A percentile compares a stretch with the other conserved stretches of the same genome.
These are phyloP conservation scores for Corbicula japonica DNA, from an alignment of 2,888 invertebrate genomes.

Conservation along the genomic window DNA sequence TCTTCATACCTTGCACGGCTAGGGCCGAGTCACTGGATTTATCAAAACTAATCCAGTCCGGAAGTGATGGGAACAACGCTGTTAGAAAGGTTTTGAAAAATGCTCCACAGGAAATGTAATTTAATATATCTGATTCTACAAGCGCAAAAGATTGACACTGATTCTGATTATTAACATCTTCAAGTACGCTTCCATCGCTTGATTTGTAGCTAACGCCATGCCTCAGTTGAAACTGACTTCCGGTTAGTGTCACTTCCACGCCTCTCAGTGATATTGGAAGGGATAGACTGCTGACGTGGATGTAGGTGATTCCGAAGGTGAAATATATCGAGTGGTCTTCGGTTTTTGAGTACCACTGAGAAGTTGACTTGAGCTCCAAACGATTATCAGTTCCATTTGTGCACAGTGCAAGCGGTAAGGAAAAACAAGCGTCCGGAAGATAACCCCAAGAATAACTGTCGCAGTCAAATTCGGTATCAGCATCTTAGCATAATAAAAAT, in stretches of 20 bases:
- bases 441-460: not conserved
- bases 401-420: not conserved
- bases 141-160: conserved; percentile 10
- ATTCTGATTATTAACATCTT: not conserved
- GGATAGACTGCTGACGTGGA: conserved; percentile 12
- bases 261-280: conserved; percentile 25
- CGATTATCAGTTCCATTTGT: conserved; percentile 7
- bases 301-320: conserved; percentile 23
- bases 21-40: not conserved
- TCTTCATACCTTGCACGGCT: not conserved
- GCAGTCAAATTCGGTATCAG: conserved; percentile 4
- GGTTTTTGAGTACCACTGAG: conserved; percentile 5
- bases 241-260: not conserved
- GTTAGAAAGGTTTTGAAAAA: conserved; percentile 15
- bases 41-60: conserved; percentile 8
- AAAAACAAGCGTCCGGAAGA: conserved; percentile 18
- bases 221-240: not conserved
- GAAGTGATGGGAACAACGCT: not conserved
- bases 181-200: not conserved
- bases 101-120: conserved; percentile 9
- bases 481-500: no score
- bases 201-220: not conserved
- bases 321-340: not conserved
- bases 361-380: conserved; percentile 15
- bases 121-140: not conserved